These are phyloP conservation scores for Aproaerema taeniolella DNA, from an alignment of 2,888 invertebrate species.

Conservation along the genomic window DNA sequence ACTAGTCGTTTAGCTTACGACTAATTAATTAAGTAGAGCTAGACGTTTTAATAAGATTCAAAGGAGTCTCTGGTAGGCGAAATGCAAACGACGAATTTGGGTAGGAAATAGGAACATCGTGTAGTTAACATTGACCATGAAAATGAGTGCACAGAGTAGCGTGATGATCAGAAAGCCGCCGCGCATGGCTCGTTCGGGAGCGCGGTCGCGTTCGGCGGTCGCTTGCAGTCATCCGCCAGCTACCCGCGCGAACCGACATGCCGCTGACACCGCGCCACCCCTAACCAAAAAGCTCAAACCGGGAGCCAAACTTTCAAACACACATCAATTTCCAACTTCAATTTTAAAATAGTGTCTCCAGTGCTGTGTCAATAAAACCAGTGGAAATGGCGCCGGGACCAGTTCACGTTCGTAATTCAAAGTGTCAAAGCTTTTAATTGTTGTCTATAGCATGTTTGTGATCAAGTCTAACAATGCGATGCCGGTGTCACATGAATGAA, in stretches of 20 bases:
- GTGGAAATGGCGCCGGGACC: conserved; percentile 43
- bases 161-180: conserved; percentile 8
- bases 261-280: conserved; percentile 27
- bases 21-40: no score
- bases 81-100: conserved; percentile 23
- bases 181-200: conserved; percentile 32
- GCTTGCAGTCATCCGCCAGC: conserved; percentile 54
- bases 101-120: conserved; percentile 33
- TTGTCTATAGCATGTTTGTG: conserved; percentile 44
- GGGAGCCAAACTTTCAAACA: background rate
- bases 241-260: conserved; percentile 56
- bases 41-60: no score
- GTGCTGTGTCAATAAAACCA: conserved; percentile 28
- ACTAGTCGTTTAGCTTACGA: no score
- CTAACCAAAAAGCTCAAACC: conserved; percentile 2
- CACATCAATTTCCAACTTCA: background rate
- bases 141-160: conserved; percentile 11
- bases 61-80: no score
- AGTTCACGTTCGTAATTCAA: conserved; percentile 61
- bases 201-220: conserved; percentile 14
- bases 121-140: conserved; percentile 61
- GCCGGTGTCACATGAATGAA: conserved; percentile 28
- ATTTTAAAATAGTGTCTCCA: conserved; percentile 18
- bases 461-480: conserved; percentile 41
- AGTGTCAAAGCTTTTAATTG: conserved; percentile 53